Evolutionary conservation across 2,888 invertebrate genomes (phyloP), one percentile per base, ranked within the genome.

Genomic region (Epinotia demarniana): DNA sequence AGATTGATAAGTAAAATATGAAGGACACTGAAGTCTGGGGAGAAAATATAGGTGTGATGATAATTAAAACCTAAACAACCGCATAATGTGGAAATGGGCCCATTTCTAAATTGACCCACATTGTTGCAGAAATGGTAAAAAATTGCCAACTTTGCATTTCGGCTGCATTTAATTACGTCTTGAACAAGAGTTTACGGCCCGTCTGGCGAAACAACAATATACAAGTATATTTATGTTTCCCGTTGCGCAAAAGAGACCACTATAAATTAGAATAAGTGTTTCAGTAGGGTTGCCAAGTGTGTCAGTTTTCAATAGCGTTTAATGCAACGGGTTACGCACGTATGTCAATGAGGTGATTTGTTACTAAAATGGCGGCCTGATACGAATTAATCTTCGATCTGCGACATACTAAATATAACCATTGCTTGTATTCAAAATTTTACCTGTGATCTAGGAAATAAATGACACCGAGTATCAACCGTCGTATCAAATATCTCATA

Each of bases 181-280:
- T 62, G 23, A 72, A 72, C 58, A 46, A 64, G 70, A 39, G 23
- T 60, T 60, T 71, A 71, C 61, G 53, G 57, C 57, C 46, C 39
- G 39, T 18, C 63, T 64, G 57, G 70, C 57, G 64, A 49, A 75
- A 72, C 66, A 61, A 63, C 75, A 71, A 62, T 67, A 77, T 70
- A 73, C 60, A 67, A 70, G 66, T 67, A 63, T 70, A 70, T 77
- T 73, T 73, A 73, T 70, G 73, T 66, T 61, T 60, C 61, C 73
- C 64, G 69, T 19, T 76, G 69, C 27, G 71, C 33, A 57, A 73
- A 70, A 73, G 73, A 77, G 77, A 55, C 73, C 46, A 61, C 73
- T 66, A 77, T 77, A 77, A 77, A 77, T 77, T 77, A 77, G 60
- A 77, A 73, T 71, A 70, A 77, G 66, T 73, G 70, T 61, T 53